Evolutionary conservation across 2,797 vertebrate genomes (phyloP).

Genomic region (Podarcis lilfordi): DNA sequence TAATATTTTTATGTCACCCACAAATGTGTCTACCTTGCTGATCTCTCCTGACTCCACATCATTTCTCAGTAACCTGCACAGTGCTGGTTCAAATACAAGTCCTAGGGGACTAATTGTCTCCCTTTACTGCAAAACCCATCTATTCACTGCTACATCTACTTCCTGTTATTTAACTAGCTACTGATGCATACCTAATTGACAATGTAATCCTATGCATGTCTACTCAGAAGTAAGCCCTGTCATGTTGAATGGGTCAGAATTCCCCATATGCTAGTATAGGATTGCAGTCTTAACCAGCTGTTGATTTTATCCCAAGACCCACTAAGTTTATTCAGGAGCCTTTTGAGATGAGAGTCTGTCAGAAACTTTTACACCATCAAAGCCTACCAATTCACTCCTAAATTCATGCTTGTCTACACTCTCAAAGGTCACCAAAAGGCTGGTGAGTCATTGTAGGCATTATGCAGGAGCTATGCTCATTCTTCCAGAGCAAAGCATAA

Average conservation of each 20-base stretch:
- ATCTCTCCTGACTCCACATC: neutral
- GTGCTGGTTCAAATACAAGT: neutral
- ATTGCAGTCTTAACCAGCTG: neutral
- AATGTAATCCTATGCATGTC: no score
- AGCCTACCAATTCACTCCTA: neutral
- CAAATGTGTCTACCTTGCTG: neutral
- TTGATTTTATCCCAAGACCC: neutral
- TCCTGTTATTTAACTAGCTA: neutral
- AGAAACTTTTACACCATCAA: neutral
- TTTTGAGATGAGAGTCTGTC: neutral
- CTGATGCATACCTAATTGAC: neutral
- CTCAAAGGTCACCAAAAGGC: neutral
- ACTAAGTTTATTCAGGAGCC: neutral
- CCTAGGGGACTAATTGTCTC: neutral
- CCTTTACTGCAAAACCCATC: neutral
- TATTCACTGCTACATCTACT: neutral
- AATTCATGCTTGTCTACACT: neutral
- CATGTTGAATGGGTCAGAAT: no score
- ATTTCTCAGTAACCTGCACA: neutral
- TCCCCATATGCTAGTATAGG: no score
- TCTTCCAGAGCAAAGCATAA: no score
- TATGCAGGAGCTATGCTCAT: neutral
- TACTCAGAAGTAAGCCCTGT: no score
- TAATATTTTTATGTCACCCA: neutral
- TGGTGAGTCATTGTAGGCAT: neutral